These are phyloP conservation scores for Hydrochoerus hydrochaeris DNA, from an alignment of 2,113 vertebrate genomes.

Conservation along the genomic window DNA sequence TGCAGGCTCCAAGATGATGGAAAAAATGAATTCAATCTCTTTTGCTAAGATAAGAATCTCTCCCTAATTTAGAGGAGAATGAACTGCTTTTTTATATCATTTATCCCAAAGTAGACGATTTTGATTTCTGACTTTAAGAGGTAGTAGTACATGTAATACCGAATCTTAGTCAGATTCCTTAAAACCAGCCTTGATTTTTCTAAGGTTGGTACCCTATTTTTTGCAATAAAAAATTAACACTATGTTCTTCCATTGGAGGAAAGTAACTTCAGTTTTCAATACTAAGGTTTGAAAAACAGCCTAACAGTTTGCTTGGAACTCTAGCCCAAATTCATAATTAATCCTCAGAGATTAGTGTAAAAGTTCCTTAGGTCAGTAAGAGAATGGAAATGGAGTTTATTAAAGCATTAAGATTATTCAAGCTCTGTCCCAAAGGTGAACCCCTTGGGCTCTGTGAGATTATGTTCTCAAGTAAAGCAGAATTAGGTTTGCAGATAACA, in stretches of 20 bases:
- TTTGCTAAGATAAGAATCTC: neutral
- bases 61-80: neutral
- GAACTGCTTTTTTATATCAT: neutral
- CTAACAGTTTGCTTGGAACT: neutral
- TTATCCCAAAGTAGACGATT: neutral
- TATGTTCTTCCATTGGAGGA: conserved; percentile 46
- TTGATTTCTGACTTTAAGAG: neutral
- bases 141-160: neutral
- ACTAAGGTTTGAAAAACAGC: conserved; percentile 1
- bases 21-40: neutral
- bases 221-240: neutral
- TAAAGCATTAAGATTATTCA: neutral
- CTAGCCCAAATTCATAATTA: neutral
- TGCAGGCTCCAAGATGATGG: neutral
- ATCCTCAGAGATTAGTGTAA: conserved; percentile 35
- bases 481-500: neutral
- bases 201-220: neutral
- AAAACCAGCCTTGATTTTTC: conserved; percentile 2
- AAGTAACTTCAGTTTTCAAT: conserved; percentile 9
- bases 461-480: neutral
- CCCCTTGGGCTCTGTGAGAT: rapidly evolving
- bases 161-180: neutral
- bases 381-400: neutral
- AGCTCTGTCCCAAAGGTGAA: neutral
- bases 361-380: conserved; percentile 49